Base-by-base conservation (phyloP, 2,888 invertebrate species). In the Temnothorax ravouxi region DNA sequence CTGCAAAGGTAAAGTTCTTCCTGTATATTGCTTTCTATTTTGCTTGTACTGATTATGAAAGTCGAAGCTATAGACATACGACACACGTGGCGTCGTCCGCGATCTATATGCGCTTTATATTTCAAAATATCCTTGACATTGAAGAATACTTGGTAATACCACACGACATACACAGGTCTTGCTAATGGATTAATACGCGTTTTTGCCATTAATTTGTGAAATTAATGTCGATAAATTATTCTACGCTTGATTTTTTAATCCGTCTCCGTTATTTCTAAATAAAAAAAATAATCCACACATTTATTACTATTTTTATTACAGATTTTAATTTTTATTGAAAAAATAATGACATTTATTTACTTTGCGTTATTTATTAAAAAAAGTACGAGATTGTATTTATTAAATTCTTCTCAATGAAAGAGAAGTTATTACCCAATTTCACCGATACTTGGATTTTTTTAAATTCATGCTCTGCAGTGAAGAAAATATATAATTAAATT, bases 111-210 rank as follows among this genome's bases (percentile, higher is more conserved):
- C 18, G 11, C 8, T 71, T 79, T 47, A 59, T 15, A 18, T 61
- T 79, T 77, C 18, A 69, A 77, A 69, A 69, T 59, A 50, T 71
- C 13, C 38, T 21, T 71, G 38, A 80, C 47, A 47, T 50, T 34
- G 21, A 18, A 21, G 44, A 21, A 34, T 21, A 59, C 44, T 34
- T 41, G 15, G n/a, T 62, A 52, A 52, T 25, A 52, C n/a, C 11
- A 25, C 15, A 41, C 9, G 44, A 47, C 0, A 34, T 3, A 47
- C 4, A 59, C 18, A 69, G 18, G 0, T 3, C 13, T 38, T 3
- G n/a, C 15, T 38, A 50, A 47, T 0, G 5, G n/a, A 38, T 66
- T 54, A 4, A 76, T 21, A 54, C 13, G 11, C 15, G 1, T n/a
- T 8, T 59, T 64, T 25, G n/a, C 2, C 11, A 44, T 21, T 47